Base-by-base conservation (phyloP, 2,888 invertebrate genomes). In the Drosophila subsilvestris region DNA sequence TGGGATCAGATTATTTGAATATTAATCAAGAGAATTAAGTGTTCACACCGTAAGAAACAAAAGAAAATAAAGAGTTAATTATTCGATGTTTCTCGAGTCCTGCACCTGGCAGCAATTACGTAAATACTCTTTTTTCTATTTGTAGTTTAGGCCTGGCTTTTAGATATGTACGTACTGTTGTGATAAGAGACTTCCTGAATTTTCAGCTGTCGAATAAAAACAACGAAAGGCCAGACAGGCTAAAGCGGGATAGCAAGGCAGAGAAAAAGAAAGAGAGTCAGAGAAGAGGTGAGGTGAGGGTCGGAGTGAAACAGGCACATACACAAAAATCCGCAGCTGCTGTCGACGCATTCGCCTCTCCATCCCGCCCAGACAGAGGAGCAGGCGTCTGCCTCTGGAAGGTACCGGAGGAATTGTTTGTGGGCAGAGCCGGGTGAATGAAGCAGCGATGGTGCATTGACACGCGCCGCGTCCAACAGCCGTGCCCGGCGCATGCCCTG, bases 381-480 rank as follows among this genome's bases (percentile, higher is more conserved):
- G 37, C 37, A n/a, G n/a, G 20, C 55, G 58, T 37, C 72, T 69
- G 77, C 62, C 73, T 78, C 75, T 71, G 65, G 68, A 80, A 78
- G 65, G 72, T 70, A 50, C 65, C 37, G 37, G 37, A 48, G 49
- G 48, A 37, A 12, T 32, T 29, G 10, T n/a, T 32, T 12, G 6
- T 20, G 20, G 48, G 27, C 14, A 22, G 48, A 74, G 59, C 69
- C 47, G 66, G 55, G 47, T 55, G 71, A 68, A 67, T 62, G 42
- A 68, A 65, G 65, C 71, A 54, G 63, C 67, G 58, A 53, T 77
- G 79, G 84, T 88, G 88, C 88, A 85, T 86, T 85, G 85, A 85
- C 85, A 85, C 85, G 85, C 79, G 89, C 78, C 74, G 77, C 53
- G 60, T 75, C 71, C 61, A 65, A 29, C 22, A 68, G 49, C 56